A percentile compares a stretch with the other conserved stretches of the same genome.
Conservation (phyloP, 2,113 vertebrate genomes). For the Eira barbara region DNA sequence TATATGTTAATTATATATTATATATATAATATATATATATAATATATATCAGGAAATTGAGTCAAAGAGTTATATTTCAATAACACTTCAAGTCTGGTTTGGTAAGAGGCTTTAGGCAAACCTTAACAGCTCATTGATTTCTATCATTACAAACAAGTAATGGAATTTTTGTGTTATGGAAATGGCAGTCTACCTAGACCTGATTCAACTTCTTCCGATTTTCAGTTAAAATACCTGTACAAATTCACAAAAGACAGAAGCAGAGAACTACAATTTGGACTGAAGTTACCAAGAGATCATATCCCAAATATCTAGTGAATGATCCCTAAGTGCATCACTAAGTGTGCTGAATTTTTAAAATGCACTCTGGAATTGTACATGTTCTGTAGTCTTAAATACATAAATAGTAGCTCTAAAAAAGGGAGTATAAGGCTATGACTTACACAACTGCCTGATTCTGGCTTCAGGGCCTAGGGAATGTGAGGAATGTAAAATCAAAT, state of each 20-base stretch:
- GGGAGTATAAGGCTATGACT: not conserved
- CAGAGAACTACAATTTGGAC: not conserved
- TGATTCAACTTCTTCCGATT: not conserved
- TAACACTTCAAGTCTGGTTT: not conserved
- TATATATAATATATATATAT: not conserved
- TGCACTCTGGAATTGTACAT: not conserved
- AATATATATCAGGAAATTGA: not conserved
- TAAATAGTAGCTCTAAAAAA: not conserved
- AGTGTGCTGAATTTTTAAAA: not conserved
- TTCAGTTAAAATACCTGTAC: conserved; percentile 30
- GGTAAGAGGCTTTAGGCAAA: conserved; percentile 4
- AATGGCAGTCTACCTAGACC: not conserved
- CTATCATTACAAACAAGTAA: not conserved
- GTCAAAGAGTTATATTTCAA: not conserved
- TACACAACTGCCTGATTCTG: not conserved
- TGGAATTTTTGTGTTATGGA: not conserved
- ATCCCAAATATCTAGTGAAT: not conserved
- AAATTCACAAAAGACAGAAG: not conserved
- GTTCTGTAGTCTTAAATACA: not conserved
- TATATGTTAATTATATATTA: not conserved
- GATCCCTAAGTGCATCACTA: not conserved
- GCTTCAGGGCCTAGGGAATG: not conserved
- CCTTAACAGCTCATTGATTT: not conserved
- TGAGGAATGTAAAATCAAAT: not conserved
- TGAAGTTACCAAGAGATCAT: not conserved